These are phyloP conservation scores for Cyanistes caeruleus DNA, from an alignment of 2,113 vertebrate genomes.

Conservation along the genomic window DNA sequence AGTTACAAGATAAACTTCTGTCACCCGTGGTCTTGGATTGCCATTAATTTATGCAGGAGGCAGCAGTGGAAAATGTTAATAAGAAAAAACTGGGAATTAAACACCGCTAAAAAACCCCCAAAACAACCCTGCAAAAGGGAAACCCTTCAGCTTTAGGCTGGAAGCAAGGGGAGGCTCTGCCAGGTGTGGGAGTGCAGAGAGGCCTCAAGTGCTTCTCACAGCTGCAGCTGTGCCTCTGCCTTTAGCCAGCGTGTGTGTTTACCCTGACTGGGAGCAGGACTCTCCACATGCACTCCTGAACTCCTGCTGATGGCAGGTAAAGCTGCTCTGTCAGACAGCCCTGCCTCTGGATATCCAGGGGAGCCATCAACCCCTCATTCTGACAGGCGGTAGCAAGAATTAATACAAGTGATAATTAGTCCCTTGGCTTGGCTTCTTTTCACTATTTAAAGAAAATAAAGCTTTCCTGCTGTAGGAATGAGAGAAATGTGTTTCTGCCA, in stretches of 20 bases:
- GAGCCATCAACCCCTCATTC: neutral
- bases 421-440: neutral
- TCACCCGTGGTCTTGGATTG: neutral
- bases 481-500: neutral
- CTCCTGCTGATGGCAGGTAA: neutral
- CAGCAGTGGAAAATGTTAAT: neutral
- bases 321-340: neutral
- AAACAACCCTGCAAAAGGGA: neutral
- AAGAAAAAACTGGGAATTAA: neutral
- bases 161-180: neutral
- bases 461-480: neutral
- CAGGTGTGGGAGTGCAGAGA: neutral
- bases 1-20: neutral
- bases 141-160: neutral
- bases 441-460: neutral
- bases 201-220: neutral
- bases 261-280: neutral
- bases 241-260: neutral
- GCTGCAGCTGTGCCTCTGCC: neutral
- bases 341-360: neutral
- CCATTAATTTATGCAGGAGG: neutral
- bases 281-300: neutral
- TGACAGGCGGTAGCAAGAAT: neutral
- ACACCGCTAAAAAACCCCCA: accelerated
- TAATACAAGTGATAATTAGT: neutral